Percentiles rank a stretch among this genome's conserved stretches.
Conservation (phyloP, 2,797 vertebrate species). For the Myiothlypis chrysogaster region DNA sequence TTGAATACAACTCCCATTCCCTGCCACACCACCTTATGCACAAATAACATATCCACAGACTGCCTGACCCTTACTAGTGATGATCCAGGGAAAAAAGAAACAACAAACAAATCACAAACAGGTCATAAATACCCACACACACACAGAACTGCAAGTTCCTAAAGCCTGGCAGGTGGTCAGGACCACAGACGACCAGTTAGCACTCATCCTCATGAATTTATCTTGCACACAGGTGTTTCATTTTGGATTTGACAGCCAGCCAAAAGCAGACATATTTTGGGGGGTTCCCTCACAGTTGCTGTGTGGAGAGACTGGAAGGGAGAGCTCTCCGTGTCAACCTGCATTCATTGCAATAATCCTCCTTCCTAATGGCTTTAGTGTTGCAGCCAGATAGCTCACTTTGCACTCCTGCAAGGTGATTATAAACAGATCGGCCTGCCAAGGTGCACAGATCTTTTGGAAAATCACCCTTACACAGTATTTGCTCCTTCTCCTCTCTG, state of each 20-base stretch:
- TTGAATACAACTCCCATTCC: not conserved
- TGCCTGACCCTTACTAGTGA: not conserved
- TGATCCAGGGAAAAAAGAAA: not conserved
- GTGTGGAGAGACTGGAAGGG: not conserved
- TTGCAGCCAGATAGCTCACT: not conserved
- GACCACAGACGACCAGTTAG: not conserved
- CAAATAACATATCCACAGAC: not conserved
- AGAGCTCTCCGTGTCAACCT: not conserved
- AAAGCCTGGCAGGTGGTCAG: not conserved
- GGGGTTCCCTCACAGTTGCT: constrained; percentile 8
- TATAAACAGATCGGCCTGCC: not conserved
- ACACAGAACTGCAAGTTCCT: not conserved
- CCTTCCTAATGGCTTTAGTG: not conserved
- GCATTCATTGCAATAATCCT: not conserved
- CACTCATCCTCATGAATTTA: not conserved
- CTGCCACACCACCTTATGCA: fast-evolving
- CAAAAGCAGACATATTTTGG: not conserved
- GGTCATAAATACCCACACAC: not conserved
- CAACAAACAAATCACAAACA: not conserved
- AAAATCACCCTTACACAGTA: not conserved
- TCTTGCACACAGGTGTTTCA: constrained; percentile 28
- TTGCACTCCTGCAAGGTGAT: not conserved
- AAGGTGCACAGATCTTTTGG: not conserved
- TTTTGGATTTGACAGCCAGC: constrained; percentile 17
- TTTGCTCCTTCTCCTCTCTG: not conserved